Evolutionary conservation across 2,113 vertebrate species (phyloP).

Genomic region (Chionis minor): DNA sequence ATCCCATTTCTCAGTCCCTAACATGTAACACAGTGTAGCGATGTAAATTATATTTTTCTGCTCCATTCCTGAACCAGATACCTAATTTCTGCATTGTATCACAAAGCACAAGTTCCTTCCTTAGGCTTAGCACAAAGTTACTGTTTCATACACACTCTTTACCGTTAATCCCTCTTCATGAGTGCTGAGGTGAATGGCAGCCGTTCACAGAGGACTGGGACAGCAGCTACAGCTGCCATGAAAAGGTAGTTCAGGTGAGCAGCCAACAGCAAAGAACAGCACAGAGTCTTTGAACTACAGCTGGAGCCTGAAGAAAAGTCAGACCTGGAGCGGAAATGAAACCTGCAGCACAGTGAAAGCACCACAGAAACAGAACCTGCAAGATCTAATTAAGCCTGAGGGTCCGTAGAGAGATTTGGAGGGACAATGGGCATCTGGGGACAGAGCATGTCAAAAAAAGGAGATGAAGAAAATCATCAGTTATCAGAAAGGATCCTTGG

Average conservation of each 20-base stretch:
- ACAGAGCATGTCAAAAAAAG: background rate
- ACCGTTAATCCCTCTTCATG: background rate
- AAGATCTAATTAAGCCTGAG: conserved; percentile 4
- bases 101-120: background rate
- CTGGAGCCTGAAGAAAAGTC: background rate
- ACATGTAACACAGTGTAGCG: background rate
- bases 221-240: background rate
- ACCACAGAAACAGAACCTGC: background rate
- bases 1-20: background rate
- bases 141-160: background rate
- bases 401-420: background rate
- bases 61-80: background rate
- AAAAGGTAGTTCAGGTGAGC: background rate
- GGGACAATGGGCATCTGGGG: background rate
- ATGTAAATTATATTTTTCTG: background rate
- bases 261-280: background rate
- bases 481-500: background rate
- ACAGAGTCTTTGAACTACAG: background rate
- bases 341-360: background rate
- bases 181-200: background rate
- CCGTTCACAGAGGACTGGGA: background rate
- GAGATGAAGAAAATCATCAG: conserved; percentile 1
- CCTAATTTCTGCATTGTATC: background rate
- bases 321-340: background rate
- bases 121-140: background rate